Evolutionary conservation across 2,888 invertebrate species (phyloP).

Genomic region (Mimumesa dahlbomi): DNA sequence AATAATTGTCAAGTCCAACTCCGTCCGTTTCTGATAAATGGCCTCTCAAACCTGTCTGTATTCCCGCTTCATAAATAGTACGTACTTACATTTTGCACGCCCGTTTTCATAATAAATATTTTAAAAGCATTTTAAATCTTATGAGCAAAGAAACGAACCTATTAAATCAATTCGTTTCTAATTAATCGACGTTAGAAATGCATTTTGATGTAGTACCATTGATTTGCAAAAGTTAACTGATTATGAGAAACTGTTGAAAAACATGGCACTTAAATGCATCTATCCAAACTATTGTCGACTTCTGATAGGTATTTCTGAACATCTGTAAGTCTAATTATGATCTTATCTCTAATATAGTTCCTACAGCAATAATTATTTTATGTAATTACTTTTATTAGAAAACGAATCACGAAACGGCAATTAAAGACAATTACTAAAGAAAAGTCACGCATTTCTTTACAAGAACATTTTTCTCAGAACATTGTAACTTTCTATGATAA

Average conservation of each 20-base stretch:
- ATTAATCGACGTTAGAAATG: constrained; percentile 5
- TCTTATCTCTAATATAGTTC: constrained; percentile 36
- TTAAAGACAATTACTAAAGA: constrained; percentile 57
- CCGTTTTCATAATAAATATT: constrained; percentile 15
- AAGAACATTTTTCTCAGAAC: constrained; percentile 31
- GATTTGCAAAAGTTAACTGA: constrained; percentile 18
- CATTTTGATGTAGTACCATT: constrained; percentile 15
- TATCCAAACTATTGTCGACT: constrained; percentile 54
- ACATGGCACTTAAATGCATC: constrained; percentile 39
- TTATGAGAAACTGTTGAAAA: constrained; percentile 18
- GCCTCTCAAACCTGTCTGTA: constrained; percentile 10
- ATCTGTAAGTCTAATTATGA: constrained; percentile 41
- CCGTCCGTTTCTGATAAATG: constrained; percentile 22
- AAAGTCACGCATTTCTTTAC: constrained; percentile 71
- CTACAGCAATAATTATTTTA: constrained; percentile 45
- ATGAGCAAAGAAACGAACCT: constrained; percentile 21
- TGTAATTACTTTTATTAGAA: constrained; percentile 42
- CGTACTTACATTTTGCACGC: constrained; percentile 21
- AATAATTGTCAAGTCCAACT: too few relatives aligned
- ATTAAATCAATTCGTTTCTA: constrained; percentile 25
- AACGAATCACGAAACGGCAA: constrained; percentile 23
- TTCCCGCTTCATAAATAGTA: constrained; percentile 41
- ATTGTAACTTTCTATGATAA: constrained; percentile 24
- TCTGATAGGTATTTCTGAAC: constrained; percentile 22
- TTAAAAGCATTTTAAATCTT: constrained; percentile 26